Evolutionary conservation across 2,888 invertebrate genomes (phyloP), one percentile per base, ranked within the genome.

Genomic region (Microplitis manilae): DNA sequence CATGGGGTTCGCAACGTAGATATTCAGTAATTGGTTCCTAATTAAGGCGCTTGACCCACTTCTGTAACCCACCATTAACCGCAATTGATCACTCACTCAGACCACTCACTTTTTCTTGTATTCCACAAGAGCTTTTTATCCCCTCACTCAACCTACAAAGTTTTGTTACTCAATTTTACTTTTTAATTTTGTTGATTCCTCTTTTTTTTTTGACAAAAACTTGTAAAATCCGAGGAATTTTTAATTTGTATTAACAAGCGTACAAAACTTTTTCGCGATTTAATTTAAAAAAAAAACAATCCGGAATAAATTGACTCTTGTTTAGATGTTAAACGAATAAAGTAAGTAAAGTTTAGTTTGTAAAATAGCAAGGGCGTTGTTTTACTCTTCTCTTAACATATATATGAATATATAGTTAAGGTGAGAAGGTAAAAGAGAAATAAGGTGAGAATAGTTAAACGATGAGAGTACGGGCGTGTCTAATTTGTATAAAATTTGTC

Each of bases 21-120:
- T 83, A 84, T 81, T 83, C 84, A 81, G 86, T 87, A 87, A 87
- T 86, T 86, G 82, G 81, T 82, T 84, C 84, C 84, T 84, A 86
- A 87, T 87, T 87, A 87, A 86, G 84, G 80, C 77, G 80, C 83
- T 84, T 83, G 86, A 87, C 86, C 86, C 80, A 83, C 83, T 86
- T 82, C 81, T 77, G 74, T 75, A 62, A 38, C 64, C 64, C 50
- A 70, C 68, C 75, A 74, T 30, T 68, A 60, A 73, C 73, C 73
- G 69, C 73, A 76, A 68, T 69, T 59, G 78, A 76, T 73, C 38
- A 64, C 68, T 68, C 72, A 74, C 74, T 68, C 39, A 59, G 39
- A 60, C 65, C 68, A 68, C 59, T 60, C 68, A 68, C 15, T 61
- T 65, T 73, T 30, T 65, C 65, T 65, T 30, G 30, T 30, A 30